Conservation (phyloP, 2,888 invertebrate genomes). For the Drosophila tanythrix region DNA sequence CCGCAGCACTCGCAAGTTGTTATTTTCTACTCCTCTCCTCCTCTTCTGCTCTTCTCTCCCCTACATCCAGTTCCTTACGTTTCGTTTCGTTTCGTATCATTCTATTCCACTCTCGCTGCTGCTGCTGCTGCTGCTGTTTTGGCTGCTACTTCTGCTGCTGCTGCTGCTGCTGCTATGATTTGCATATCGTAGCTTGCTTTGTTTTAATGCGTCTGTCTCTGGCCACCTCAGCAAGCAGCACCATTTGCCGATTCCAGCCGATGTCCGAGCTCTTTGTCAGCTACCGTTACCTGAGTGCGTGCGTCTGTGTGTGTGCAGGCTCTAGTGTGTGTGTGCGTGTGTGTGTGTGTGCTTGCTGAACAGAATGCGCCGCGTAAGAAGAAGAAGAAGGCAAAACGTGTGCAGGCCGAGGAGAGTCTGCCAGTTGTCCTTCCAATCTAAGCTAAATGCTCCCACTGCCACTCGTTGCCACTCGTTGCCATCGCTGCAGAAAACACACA, state of each 20-base stretch:
- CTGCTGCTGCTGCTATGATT: conserved; percentile 73
- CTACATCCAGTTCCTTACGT: conserved; percentile 65
- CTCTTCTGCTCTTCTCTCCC: conserved; percentile 26
- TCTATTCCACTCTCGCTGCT: neutral
- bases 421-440: conserved; percentile 80
- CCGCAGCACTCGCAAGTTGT: conserved; percentile 77
- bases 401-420: conserved; percentile 64
- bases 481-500: conserved; percentile 64
- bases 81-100: conserved; percentile 47
- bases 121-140: neutral
- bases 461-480: conserved; percentile 38
- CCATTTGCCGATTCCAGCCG: conserved; percentile 47
- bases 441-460: conserved; percentile 73
- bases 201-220: conserved; percentile 73
- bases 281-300: conserved; percentile 61
- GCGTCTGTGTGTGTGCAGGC: conserved; percentile 7
- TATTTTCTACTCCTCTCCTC: conserved; percentile 56
- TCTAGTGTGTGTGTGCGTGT: conserved; percentile 14
- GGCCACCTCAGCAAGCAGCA: conserved; percentile 35
- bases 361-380: conserved; percentile 79
- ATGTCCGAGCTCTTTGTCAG: conserved; percentile 75
- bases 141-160: neutral
- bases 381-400: conserved; percentile 73
- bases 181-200: conserved; percentile 78
- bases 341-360: conserved; percentile 16